Evolutionary conservation across 2,797 vertebrate species (phyloP), one percentile per base, ranked within the genome.

Genomic region (Sebastes melanostomus): DNA sequence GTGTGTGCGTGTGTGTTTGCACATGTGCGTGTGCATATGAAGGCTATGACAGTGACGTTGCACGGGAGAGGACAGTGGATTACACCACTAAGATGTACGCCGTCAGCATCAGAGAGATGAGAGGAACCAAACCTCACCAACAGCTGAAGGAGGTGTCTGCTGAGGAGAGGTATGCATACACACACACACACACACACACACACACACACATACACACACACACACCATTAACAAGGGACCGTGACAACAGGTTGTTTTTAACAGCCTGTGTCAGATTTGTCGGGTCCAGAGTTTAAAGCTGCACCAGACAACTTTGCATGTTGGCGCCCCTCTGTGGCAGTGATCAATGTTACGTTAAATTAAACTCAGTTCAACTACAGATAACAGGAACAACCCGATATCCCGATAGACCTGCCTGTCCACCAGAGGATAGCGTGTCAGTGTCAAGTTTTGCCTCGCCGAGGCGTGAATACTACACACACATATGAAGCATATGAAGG

Each of bases 11-110:
- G 30, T 22, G 29, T 11, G 20, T 34, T 4, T 36, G 34, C 34
- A 12, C 11, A 36, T 70, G 52, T 65, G 52, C 72, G 66, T 65
- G 32, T 55, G 77, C 34, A 30, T 67, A 30, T 8, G 5, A 52
- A 92, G 90, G 91, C 24, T 99, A 99, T 38, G 98, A 99, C 93
- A 99, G 98, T 11, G 98, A 99, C 18, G 97, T 99, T 5, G 97
- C 98, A 6, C 94, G 96, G 84, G 98, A 99, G 91, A 98, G 97
- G 91, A 94, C 93, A 34, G 95, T 97, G 78, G 98, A 98, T 75
- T 99, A 98, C 76, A 96, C 96, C 68, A 97, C 97, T 1, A 98
- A 98, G 94, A 96, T 98, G 93, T 97, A 96, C n/a, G 96, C 97
- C 0, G 95, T 96, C 84, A 98, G 97, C 96, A 96, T 98, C 90